phyloP scores from a whole-genome alignment of 2,113 vertebrate genomes.

The Albula glossodonta region DNA sequence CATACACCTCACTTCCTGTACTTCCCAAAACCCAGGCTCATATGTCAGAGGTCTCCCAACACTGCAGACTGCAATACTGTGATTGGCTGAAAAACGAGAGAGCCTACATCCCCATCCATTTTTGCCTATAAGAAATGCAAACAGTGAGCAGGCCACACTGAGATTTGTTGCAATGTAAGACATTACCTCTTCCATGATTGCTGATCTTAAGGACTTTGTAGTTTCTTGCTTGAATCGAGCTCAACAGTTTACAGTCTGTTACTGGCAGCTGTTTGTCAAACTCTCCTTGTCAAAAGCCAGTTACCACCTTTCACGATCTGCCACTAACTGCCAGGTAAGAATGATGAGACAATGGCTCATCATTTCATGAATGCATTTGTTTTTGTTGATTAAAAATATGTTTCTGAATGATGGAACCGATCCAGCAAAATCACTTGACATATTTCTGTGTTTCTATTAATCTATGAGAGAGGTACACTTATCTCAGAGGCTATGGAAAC shows the following conservation, averaged over 20 bases:
- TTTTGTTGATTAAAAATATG: not conserved
- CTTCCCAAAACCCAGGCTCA: conserved; percentile 25
- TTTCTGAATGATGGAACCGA: not conserved
- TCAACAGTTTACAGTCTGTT: too few relatives aligned
- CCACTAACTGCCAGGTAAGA: not conserved
- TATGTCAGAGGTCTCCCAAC: conserved; percentile 1
- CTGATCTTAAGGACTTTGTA: not conserved
- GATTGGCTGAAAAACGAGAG: not conserved
- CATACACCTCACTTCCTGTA: conserved; percentile 6
- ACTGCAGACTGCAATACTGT: not conserved
- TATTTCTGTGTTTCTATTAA: not conserved
- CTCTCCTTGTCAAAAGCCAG: not conserved
- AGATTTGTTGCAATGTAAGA: not conserved
- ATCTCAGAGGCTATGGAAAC: not conserved
- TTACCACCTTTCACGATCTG: not conserved
- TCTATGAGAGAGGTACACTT: not conserved
- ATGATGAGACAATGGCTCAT: not conserved
- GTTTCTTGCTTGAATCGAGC: not conserved
- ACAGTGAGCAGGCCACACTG: not conserved
- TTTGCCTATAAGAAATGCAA: not conserved
- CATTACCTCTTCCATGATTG: not conserved
- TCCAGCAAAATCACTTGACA: not conserved
- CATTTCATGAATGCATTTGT: not conserved
- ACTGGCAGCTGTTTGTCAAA: not conserved
- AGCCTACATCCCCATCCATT: not conserved